Conservation (phyloP, 1,140 invertebrate genomes). For the Aphis gossypii region DNA sequence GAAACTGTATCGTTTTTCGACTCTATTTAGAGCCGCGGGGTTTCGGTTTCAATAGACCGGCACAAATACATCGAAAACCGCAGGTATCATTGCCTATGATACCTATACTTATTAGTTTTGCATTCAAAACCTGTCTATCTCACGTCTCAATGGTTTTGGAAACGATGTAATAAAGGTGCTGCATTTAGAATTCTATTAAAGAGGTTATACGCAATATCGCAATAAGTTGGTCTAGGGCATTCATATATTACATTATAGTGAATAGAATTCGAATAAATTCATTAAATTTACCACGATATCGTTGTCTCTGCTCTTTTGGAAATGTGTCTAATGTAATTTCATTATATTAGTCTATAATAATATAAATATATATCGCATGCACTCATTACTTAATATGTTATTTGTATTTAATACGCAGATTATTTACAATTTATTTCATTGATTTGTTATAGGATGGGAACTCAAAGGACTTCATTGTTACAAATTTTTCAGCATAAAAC, state of each 20-base stretch:
- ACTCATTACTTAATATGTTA: neutral
- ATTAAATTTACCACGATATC: neutral
- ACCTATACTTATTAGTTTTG: neutral
- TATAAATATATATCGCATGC: neutral
- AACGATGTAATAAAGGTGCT: neutral
- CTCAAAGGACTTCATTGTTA: slow-evolving; percentile 89
- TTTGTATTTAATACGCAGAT: neutral
- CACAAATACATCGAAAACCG: slow-evolving; percentile 37
- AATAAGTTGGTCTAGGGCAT: neutral
- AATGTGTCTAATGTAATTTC: neutral
- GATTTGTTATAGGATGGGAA: slow-evolving; percentile 83
- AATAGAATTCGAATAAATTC: slow-evolving; percentile 10
- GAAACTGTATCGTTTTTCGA: slow-evolving; percentile 50
- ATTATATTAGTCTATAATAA: neutral
- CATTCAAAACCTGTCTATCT: neutral
- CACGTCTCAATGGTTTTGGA: neutral
- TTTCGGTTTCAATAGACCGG: slow-evolving; percentile 52
- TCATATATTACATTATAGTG: neutral
- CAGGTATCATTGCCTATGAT: neutral
- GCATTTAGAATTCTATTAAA: neutral
- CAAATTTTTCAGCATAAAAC: slow-evolving; percentile 94
- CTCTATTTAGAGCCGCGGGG: slow-evolving; percentile 20
- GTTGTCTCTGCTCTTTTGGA: neutral
- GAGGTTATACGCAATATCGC: neutral
- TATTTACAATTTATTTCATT: neutral